A percentile compares a stretch with the other conserved stretches of the same genome.
Evolutionary conservation across 1,140 invertebrate genomes (phyloP).

Genomic region (Amyelois transitella): DNA sequence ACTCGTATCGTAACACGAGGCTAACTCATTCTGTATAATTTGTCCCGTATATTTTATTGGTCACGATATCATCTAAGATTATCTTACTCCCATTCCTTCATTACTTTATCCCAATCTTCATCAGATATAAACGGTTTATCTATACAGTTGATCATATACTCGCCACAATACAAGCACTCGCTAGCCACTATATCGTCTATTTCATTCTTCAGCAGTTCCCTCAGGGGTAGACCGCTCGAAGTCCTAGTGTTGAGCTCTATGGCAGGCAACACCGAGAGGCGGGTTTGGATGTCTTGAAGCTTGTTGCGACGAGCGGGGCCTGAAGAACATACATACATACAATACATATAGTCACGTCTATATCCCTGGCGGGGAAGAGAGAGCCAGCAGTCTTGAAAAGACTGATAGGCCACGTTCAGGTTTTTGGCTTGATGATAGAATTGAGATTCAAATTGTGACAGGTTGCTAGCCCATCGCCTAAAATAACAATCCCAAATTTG

Average conservation of each 20-base stretch:
- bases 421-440: no score
- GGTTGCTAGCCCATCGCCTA: no score
- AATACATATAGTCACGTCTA: no score
- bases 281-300: slow-evolving; percentile 78
- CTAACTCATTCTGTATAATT: no score
- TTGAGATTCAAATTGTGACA: no score
- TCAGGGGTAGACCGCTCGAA: slow-evolving; percentile 76
- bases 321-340: slow-evolving; percentile 49
- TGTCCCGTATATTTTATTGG: no score
- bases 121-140: slow-evolving; percentile 90
- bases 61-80: no score
- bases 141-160: slow-evolving; percentile 91
- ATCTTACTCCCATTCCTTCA: slow-evolving; percentile 87
- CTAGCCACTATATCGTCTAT: slow-evolving; percentile 92
- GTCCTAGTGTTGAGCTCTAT: slow-evolving; percentile 75
- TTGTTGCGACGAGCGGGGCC: slow-evolving; percentile 77
- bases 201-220: slow-evolving; percentile 84
- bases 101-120: slow-evolving; percentile 86
- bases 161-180: slow-evolving; percentile 96
- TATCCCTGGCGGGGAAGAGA: no score
- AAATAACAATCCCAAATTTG: no score
- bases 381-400: no score
- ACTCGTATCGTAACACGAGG: no score
- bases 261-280: slow-evolving; percentile 74
- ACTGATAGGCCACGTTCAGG: no score